A percentile compares a stretch with the other conserved stretches of the same genome.
Evolutionary conservation across 2,797 vertebrate species (phyloP).

Genomic region (Notolabrus celidotus): DNA sequence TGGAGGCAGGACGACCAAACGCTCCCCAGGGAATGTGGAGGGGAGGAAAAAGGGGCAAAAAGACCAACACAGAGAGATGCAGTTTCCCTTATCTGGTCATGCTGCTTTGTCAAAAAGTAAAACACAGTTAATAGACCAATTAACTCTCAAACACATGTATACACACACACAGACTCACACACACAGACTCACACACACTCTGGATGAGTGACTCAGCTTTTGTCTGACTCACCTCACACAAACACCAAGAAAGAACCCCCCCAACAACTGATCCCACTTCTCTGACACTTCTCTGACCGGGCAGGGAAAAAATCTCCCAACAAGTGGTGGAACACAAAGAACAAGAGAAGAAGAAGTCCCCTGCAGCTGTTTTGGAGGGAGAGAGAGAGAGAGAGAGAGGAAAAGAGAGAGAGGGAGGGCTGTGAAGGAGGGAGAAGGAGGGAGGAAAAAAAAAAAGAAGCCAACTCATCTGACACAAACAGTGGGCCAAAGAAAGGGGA

Average conservation of each 20-base stretch:
- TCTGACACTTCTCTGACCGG: conserved; percentile 27
- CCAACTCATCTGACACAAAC: conserved; percentile 85
- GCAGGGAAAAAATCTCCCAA: conserved; percentile 21
- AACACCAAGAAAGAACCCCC: background rate
- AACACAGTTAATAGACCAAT: conserved; percentile 29
- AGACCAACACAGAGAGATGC: conserved; percentile 25
- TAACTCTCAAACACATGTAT: background rate
- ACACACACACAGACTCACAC: background rate
- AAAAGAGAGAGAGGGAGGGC: conserved; percentile 23
- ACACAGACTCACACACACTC: no score
- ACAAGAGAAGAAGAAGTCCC: conserved; percentile 61
- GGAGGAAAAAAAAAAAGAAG: conserved; percentile 60
- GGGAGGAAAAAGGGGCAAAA: conserved; percentile 20
- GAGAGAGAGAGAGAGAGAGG: conserved; percentile 31
- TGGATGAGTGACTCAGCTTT: conserved; percentile 32
- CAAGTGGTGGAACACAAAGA: conserved; percentile 59
- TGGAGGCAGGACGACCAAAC: conserved; percentile 51
- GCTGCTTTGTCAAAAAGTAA: conserved; percentile 38
- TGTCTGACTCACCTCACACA: conserved; percentile 32
- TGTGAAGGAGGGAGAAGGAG: conserved; percentile 36
- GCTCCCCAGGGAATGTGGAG: conserved; percentile 33
- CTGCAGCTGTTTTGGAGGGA: conserved; percentile 76
- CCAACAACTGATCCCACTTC: background rate
- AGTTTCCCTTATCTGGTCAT: conserved; percentile 61
- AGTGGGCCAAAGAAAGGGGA: conserved; percentile 75